Evolutionary conservation across 2,113 vertebrate species (phyloP).

Genomic region (Podiceps cristatus): DNA sequence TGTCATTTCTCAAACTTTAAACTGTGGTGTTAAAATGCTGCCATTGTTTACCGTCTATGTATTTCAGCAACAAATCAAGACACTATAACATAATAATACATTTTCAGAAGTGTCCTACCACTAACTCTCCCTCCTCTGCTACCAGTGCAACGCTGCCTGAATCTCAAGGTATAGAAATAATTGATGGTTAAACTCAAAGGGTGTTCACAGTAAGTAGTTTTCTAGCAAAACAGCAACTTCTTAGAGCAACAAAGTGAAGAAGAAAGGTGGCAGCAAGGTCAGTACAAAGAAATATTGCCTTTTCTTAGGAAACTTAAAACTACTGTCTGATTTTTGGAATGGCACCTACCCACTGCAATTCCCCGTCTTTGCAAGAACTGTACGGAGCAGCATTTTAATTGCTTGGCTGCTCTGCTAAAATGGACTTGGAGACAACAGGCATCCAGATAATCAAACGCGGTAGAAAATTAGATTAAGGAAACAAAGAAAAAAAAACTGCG

Average conservation of each 20-base stretch:
- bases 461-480: slow-evolving; percentile 4
- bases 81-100: slow-evolving; percentile 47
- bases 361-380: slow-evolving; percentile 37
- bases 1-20: slow-evolving; percentile 76
- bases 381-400: slow-evolving; percentile 57
- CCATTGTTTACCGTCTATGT: slow-evolving; percentile 74
- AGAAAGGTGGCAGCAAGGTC: slow-evolving; percentile 82
- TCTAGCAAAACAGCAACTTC: slow-evolving; percentile 84
- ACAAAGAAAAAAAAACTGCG: not conserved
- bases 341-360: slow-evolving; percentile 15
- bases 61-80: slow-evolving; percentile 68
- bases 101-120: slow-evolving; percentile 50
- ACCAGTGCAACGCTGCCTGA: slow-evolving; percentile 32
- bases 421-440: not conserved
- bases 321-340: slow-evolving; percentile 61
- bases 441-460: not conserved
- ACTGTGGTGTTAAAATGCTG: slow-evolving; percentile 60
- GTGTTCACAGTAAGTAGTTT: slow-evolving; percentile 80
- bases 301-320: slow-evolving; percentile 64
- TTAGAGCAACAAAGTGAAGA: slow-evolving; percentile 81
- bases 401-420: slow-evolving; percentile 51
- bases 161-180: slow-evolving; percentile 78
- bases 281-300: slow-evolving; percentile 83
- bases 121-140: slow-evolving; percentile 36
- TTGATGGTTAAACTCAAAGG: slow-evolving; percentile 82